These are phyloP conservation scores for Clunio marinus DNA, from an alignment of 2,888 invertebrate species.

Conservation along the genomic window DNA sequence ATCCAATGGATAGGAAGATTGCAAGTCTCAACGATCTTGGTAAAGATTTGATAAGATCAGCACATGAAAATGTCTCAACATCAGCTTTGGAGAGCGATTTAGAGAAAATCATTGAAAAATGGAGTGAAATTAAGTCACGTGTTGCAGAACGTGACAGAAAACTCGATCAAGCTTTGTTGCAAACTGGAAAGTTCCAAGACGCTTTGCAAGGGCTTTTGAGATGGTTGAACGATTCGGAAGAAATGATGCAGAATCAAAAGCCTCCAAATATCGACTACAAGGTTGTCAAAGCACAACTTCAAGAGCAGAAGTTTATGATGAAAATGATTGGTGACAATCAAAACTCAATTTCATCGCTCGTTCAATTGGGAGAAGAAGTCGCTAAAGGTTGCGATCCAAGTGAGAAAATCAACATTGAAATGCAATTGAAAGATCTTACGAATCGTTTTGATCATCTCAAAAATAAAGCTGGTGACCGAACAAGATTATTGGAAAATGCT, in stretches of 20 bases:
- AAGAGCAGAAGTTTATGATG: constrained; percentile 97
- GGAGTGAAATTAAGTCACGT: constrained; percentile 89
- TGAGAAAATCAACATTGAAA: constrained; percentile 81
- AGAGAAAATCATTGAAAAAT: constrained; percentile 85
- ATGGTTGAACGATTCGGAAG: constrained; percentile 96
- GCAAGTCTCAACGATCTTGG: constrained; percentile 81
- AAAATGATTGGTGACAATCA: constrained; percentile 95
- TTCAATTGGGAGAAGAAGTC: constrained; percentile 89
- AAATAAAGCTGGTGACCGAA: constrained; percentile 78
- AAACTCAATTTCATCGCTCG: constrained; percentile 87
- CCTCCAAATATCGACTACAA: constrained; percentile 96
- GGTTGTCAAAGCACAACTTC: constrained; percentile 95
- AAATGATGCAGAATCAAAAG: constrained; percentile 94
- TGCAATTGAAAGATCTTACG: constrained; percentile 81
- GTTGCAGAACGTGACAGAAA: constrained; percentile 86
- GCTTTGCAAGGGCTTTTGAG: constrained; percentile 88
- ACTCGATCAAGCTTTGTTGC: constrained; percentile 85
- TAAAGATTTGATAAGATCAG: constrained; percentile 82
- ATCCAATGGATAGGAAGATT: constrained; percentile 76
- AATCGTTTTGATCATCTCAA: constrained; percentile 82
- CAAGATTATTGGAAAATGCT: constrained; percentile 84
- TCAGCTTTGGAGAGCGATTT: constrained; percentile 79
- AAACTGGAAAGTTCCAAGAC: constrained; percentile 96
- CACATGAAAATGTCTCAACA: constrained; percentile 82
- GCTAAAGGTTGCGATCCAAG: constrained; percentile 78